Evolutionary conservation across 2,888 invertebrate genomes (phyloP).

Genomic region (Ophion ellenae): DNA sequence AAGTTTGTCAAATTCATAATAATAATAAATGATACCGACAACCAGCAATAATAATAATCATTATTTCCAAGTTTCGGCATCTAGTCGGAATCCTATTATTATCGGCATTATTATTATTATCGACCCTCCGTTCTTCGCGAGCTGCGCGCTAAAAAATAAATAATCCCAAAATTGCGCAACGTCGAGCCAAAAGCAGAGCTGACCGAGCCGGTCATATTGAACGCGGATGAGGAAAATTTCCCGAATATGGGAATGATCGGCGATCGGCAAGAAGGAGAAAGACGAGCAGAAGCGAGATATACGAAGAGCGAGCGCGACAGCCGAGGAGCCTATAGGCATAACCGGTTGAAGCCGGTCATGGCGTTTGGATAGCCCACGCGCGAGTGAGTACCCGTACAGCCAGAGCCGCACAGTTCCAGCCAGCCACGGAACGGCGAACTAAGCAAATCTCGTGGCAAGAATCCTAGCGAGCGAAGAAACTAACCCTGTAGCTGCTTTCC

Average conservation of each 20-base stretch:
- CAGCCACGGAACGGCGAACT: slow-evolving; percentile 19
- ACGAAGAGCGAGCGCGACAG: slow-evolving; percentile 44
- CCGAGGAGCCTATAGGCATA: slow-evolving; percentile 66
- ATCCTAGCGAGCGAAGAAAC: slow-evolving; percentile 17
- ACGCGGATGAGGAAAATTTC: slow-evolving; percentile 68
- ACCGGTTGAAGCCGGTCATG: slow-evolving; percentile 75
- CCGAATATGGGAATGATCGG: slow-evolving; percentile 74
- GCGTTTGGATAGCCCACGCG: slow-evolving; percentile 71
- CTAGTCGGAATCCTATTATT: too few species aligned
- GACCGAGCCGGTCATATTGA: not conserved
- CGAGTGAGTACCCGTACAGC: slow-evolving; percentile 51
- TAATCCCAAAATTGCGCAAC: not conserved
- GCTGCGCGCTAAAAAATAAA: not conserved
- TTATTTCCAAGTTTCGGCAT: too few species aligned
- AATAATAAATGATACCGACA: too few species aligned
- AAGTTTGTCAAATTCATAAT: too few species aligned
- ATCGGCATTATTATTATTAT: too few species aligned
- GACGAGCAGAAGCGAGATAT: slow-evolving; percentile 4
- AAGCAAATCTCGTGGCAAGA: slow-evolving; percentile 18
- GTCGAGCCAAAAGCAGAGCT: slow-evolving; percentile 20
- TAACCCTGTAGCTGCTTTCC: slow-evolving; percentile 38
- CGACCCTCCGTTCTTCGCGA: not conserved
- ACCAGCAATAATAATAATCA: too few species aligned
- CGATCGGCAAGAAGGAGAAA: slow-evolving; percentile 46
- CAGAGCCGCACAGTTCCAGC: slow-evolving; percentile 22